Evolutionary conservation across 2,113 vertebrate genomes (phyloP).

Genomic region (Puma concolor): DNA sequence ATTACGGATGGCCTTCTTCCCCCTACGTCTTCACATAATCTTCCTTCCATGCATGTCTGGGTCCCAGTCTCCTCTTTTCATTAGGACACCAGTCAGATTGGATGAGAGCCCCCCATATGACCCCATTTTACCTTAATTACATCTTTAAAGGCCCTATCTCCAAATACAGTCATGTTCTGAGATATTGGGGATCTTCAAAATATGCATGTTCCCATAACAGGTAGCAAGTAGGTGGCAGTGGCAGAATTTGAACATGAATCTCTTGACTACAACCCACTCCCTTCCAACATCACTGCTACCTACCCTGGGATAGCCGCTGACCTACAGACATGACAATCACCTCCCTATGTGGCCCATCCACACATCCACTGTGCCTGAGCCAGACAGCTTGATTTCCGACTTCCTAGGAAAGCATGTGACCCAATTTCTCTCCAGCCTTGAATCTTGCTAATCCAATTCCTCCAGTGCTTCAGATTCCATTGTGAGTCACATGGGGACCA

Average conservation of each 20-base stretch:
- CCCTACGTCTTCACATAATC: neutral
- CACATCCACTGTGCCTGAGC: neutral
- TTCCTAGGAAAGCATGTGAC: neutral
- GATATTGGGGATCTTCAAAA: neutral
- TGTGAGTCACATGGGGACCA: neutral
- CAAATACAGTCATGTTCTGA: neutral
- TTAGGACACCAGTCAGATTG: neutral
- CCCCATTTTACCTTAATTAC: neutral
- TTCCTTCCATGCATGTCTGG: neutral
- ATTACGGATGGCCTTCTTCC: neutral
- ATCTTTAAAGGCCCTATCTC: neutral
- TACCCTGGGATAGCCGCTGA: neutral
- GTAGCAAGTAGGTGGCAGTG: neutral
- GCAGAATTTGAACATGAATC: neutral
- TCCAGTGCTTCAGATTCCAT: neutral
- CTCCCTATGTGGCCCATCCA: neutral
- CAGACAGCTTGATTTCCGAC: neutral
- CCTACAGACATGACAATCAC: neutral
- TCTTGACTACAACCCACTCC: neutral
- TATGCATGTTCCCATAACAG: neutral
- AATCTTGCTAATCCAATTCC: conserved; percentile 61
- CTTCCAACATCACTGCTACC: neutral
- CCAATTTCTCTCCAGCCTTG: conserved; percentile 54
- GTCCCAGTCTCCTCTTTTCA: neutral
- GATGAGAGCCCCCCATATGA: neutral